Evolutionary conservation across 2,797 vertebrate genomes (phyloP).

Genomic region (Hafferia zeledoni): DNA sequence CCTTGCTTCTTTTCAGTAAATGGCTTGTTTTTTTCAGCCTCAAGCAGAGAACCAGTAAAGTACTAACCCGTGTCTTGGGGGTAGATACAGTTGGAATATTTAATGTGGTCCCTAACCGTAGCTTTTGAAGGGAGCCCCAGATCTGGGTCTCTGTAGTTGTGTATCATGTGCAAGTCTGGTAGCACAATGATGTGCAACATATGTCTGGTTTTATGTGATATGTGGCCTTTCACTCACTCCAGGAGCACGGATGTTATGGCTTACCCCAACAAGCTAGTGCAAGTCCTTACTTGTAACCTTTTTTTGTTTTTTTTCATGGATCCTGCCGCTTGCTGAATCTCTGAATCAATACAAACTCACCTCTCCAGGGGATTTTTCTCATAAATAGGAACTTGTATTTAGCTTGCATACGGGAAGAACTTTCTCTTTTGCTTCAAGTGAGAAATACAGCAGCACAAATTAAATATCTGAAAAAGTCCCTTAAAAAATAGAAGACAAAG

Average conservation of each 20-base stretch:
- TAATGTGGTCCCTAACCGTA: neutral
- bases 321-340: neutral
- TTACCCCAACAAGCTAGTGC: neutral
- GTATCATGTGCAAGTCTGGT: neutral
- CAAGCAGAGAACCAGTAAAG: neutral
- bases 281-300: neutral
- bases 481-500: neutral
- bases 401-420: neutral
- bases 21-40: neutral
- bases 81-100: neutral
- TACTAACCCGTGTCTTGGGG: neutral
- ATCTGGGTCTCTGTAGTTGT: neutral
- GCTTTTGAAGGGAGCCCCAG: neutral
- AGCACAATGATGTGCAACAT: neutral
- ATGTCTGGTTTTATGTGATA: neutral
- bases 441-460: neutral
- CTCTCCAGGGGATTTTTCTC: neutral
- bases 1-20: neutral
- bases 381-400: neutral
- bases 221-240: neutral
- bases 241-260: neutral
- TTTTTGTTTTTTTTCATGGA: neutral
- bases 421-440: neutral
- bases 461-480: neutral
- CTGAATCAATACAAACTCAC: neutral